Conservation (phyloP, 2,113 vertebrate species). For the Australoheros scitulus region DNA sequence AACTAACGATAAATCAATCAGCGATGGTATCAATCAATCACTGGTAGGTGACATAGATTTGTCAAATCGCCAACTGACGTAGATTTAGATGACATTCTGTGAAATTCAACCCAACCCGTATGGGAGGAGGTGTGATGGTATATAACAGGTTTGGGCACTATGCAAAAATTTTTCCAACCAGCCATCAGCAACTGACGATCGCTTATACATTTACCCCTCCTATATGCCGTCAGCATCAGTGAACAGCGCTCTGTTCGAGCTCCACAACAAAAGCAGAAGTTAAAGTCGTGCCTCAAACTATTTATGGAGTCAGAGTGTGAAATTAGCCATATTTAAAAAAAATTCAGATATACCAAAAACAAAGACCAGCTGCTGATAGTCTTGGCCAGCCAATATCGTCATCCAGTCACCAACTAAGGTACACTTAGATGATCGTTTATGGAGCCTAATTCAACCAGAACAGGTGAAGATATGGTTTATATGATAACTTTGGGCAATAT, state of each 20-base stretch:
- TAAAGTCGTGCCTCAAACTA: not conserved
- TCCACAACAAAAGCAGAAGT: not conserved
- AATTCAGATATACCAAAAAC: not conserved
- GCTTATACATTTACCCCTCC: not conserved
- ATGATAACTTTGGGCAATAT: not conserved
- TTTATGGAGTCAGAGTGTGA: not conserved
- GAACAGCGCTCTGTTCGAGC: not conserved
- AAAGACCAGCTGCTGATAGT: rapidly evolving
- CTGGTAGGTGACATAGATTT: not conserved
- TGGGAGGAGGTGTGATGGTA: not conserved
- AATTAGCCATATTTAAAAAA: not conserved
- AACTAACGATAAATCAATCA: rapidly evolving
- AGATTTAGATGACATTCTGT: not conserved
- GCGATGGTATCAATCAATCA: not conserved
- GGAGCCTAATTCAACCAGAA: not conserved
- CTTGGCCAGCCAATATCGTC: not conserved
- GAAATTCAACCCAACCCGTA: not conserved
- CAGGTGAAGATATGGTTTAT: not conserved
- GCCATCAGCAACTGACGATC: not conserved
- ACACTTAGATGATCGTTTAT: not conserved
- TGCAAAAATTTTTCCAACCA: too few relatives aligned
- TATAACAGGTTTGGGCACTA: not conserved
- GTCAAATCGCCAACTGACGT: not conserved
- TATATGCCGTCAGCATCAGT: not conserved
- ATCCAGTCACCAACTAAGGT: not conserved